phyloP scores from a whole-genome alignment of 2,797 vertebrate species.

The Chloroceryle inda region DNA sequence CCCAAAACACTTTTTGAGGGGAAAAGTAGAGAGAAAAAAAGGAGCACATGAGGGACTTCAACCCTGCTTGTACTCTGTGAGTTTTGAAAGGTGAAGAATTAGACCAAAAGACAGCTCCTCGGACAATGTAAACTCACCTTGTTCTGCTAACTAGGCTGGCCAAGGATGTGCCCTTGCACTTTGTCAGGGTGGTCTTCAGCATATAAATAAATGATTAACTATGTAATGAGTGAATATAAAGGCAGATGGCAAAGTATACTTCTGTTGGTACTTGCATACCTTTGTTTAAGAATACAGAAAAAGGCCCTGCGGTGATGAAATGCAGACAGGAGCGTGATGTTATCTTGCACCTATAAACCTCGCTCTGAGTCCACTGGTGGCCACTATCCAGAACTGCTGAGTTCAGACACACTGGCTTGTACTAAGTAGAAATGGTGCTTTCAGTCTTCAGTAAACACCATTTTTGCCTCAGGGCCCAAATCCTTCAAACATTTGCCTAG shows the following conservation, averaged over 20 bases:
- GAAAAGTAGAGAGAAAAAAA: not conserved
- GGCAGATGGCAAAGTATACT: conserved; percentile 50
- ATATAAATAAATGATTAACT: not conserved
- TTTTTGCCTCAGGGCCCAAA: conserved; percentile 71
- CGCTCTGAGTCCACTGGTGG: conserved; percentile 73
- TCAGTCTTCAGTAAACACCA: conserved; percentile 75
- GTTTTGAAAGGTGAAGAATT: not conserved
- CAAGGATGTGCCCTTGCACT: not conserved
- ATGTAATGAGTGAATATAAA: conserved; percentile 9
- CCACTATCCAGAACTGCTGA: conserved; percentile 68
- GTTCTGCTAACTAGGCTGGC: not conserved
- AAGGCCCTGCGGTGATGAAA: conserved; percentile 74
- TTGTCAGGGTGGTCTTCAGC: conserved; percentile 16
- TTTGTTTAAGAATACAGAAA: conserved; percentile 57
- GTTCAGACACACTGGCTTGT: conserved; percentile 53
- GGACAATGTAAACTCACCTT: not conserved
- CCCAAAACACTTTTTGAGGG: not conserved
- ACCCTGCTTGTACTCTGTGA: fast-evolving
- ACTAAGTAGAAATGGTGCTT: conserved; percentile 60
- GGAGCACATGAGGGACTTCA: fast-evolving
- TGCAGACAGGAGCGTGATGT: conserved; percentile 75
- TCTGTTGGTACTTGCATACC: conserved; percentile 76
- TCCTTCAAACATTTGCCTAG: conserved; percentile 75
- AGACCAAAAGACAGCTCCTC: not conserved
- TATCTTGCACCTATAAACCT: conserved; percentile 77